These are phyloP conservation scores for Gobiocypris rarus DNA, from an alignment of 2,113 vertebrate genomes.

Conservation along the genomic window DNA sequence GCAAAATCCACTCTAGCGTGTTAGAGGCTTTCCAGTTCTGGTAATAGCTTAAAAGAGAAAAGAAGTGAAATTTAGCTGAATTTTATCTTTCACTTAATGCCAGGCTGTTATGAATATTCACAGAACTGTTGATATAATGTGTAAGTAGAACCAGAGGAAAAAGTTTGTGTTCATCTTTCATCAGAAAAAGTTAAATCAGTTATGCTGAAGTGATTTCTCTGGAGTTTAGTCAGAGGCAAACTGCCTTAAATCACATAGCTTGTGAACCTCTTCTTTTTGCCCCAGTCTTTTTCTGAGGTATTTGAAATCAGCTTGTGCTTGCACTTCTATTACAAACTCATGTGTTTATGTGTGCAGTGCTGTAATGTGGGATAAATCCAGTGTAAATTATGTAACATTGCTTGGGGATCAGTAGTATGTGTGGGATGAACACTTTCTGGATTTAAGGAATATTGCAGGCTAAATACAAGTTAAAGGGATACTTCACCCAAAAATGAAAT, in stretches of 20 bases:
- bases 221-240: not conserved
- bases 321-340: not conserved
- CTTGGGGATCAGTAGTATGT: conserved; percentile 9
- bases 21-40: conserved; percentile 14
- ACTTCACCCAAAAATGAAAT: too few relatives aligned
- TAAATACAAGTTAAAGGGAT: not conserved
- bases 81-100: conserved; percentile 19
- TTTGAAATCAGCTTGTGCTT: conserved; percentile 19
- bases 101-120: conserved; percentile 8
- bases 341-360: not conserved
- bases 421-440: conserved; percentile 15
- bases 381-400: conserved; percentile 22
- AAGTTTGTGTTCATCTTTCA: conserved; percentile 1
- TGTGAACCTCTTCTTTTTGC: not conserved
- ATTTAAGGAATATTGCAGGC: conserved; percentile 3
- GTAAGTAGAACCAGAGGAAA: not conserved
- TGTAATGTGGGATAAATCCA: conserved; percentile 19
- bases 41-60: conserved; percentile 33
- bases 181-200: conserved; percentile 10
- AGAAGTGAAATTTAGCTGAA: conserved; percentile 8
- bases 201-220: conserved; percentile 14
- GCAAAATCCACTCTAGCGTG: not conserved
- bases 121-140: conserved; percentile 23
- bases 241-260: not conserved
- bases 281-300: not conserved